Conservation (phyloP, 2,888 invertebrate genomes). For the Melipona beecheii region DNA sequence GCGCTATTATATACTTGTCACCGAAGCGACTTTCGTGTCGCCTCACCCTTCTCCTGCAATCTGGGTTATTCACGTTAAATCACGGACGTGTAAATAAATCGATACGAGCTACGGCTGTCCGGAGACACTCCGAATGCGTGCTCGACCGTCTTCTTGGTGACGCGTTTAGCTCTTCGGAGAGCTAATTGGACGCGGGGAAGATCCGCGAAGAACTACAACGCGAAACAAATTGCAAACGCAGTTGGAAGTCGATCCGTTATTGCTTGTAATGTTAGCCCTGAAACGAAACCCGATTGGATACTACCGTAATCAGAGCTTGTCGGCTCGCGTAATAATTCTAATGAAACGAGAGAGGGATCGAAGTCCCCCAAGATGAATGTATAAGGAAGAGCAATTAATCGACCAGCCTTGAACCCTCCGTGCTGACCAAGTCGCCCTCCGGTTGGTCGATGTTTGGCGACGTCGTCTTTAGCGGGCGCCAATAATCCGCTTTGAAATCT, state of each 20-base stretch:
- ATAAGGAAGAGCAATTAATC: slow-evolving; percentile 71
- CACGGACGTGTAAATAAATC: neutral
- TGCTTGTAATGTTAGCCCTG: slow-evolving; percentile 56
- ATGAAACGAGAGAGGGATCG: slow-evolving; percentile 65
- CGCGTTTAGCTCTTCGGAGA: neutral
- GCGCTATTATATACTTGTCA: slow-evolving; percentile 55
- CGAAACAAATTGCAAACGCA: neutral
- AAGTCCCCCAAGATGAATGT: slow-evolving; percentile 69
- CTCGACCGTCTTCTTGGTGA: too few relatives aligned
- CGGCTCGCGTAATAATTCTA: slow-evolving; percentile 69
- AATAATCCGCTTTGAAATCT: slow-evolving; percentile 40
- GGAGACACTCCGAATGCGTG: neutral
- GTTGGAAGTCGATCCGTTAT: slow-evolving; percentile 37
- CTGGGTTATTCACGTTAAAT: slow-evolving; percentile 8
- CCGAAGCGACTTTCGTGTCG: slow-evolving; percentile 17
- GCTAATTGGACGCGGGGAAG: slow-evolving; percentile 28
- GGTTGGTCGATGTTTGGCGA: slow-evolving; percentile 39
- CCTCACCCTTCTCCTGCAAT: neutral
- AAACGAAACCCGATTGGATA: slow-evolving; percentile 49
- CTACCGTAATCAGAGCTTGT: slow-evolving; percentile 67
- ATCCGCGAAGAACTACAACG: neutral
- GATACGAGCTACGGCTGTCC: neutral
- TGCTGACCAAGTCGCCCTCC: slow-evolving; percentile 25
- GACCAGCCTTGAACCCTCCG: slow-evolving; percentile 56
- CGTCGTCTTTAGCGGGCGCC: slow-evolving; percentile 8